These are phyloP conservation scores for Tokudaia tokunoshimensis DNA, from an alignment of 2,797 vertebrate species.

Conservation along the genomic window DNA sequence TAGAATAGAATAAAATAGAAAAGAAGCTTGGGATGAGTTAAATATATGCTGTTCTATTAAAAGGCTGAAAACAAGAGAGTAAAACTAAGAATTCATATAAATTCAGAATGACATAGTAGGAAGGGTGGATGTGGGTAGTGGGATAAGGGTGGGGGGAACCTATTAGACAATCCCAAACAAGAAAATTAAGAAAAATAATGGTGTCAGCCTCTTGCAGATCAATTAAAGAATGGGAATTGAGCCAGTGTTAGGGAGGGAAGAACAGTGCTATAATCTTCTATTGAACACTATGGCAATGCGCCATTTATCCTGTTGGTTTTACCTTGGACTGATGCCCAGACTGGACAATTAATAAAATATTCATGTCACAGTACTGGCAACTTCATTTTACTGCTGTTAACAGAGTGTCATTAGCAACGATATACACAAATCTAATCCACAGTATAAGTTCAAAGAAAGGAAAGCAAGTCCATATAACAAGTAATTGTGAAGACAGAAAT, in stretches of 20 bases:
- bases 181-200: slow-evolving; percentile 82
- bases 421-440: slow-evolving; percentile 73
- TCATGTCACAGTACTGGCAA: slow-evolving; percentile 79
- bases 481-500: slow-evolving; percentile 49
- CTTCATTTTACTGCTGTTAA: slow-evolving; percentile 84
- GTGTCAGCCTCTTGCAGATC: slow-evolving; percentile 75
- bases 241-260: slow-evolving; percentile 81
- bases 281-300: slow-evolving; percentile 83
- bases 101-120: slow-evolving; percentile 54
- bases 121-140: slow-evolving; percentile 24
- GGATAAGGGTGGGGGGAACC: slow-evolving; percentile 60
- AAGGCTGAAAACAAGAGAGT: not conserved
- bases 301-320: slow-evolving; percentile 86
- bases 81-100: not conserved
- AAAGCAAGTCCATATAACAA: slow-evolving; percentile 53
- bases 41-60: not conserved
- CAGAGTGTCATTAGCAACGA: slow-evolving; percentile 75
- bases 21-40: not conserved
- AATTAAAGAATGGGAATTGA: slow-evolving; percentile 85
- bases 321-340: slow-evolving; percentile 86
- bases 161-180: slow-evolving; percentile 73
- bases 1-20: not conserved
- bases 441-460: slow-evolving; percentile 69
- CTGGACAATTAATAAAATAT: slow-evolving; percentile 87
- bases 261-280: slow-evolving; percentile 84